A percentile compares a stretch with the other conserved stretches of the same genome.
Conservation (phyloP, 2,888 invertebrate genomes). For the Diarsia dahlii region DNA sequence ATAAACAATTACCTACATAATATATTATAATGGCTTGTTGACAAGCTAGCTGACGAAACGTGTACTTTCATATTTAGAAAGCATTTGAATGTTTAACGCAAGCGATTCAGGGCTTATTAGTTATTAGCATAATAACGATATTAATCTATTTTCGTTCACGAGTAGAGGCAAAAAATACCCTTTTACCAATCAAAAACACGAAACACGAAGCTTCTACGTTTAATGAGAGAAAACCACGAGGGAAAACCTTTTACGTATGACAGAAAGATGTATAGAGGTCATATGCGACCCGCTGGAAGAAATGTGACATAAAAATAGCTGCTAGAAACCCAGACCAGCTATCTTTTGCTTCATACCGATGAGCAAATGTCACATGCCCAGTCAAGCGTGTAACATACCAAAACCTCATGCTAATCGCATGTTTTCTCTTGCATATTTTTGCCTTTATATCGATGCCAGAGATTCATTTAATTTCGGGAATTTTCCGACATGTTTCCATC, state of each 20-base stretch:
- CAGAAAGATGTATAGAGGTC: slow-evolving; percentile 48
- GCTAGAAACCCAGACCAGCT: slow-evolving; percentile 14
- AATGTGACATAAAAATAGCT: slow-evolving; percentile 33
- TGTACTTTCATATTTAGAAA: not conserved
- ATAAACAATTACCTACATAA: not conserved
- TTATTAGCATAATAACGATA: not conserved
- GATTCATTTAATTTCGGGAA: slow-evolving; percentile 11
- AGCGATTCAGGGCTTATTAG: not conserved
- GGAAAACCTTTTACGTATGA: slow-evolving; percentile 54
- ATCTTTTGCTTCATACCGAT: slow-evolving; percentile 27
- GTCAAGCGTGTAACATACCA: slow-evolving; percentile 44
- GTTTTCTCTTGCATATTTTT: slow-evolving; percentile 31
- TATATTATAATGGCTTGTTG: not conserved
- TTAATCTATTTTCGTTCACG: not conserved
- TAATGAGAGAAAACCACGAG: slow-evolving; percentile 50
- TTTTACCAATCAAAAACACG: slow-evolving; percentile 7
- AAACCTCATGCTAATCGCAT: slow-evolving; percentile 27
- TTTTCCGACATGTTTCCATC: slow-evolving; percentile 10
- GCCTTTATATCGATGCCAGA: not conserved
- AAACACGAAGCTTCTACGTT: slow-evolving; percentile 25
- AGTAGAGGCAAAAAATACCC: not conserved
- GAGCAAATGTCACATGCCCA: slow-evolving; percentile 40
- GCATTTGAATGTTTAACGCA: not conserved
- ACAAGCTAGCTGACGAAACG: not conserved
- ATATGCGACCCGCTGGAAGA: slow-evolving; percentile 31